These are phyloP conservation scores for Solenopsis invicta DNA, from an alignment of 1,140 invertebrate genomes.

Conservation along the genomic window DNA sequence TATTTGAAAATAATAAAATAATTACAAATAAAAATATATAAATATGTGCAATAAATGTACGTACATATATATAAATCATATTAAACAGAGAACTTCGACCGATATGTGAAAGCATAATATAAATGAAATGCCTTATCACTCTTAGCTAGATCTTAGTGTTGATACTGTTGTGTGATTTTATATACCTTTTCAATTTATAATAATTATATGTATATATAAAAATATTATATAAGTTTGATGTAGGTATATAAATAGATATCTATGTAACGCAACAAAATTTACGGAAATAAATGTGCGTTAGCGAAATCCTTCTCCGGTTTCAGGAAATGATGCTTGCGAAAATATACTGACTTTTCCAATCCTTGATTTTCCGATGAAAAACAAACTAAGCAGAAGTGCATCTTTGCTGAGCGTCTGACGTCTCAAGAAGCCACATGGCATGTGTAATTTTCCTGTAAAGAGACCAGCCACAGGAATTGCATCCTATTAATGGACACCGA, in stretches of 20 bases:
- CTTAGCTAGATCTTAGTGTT: too few species aligned
- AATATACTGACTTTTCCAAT: not conserved
- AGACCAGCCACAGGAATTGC: not conserved
- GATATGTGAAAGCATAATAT: too few species aligned
- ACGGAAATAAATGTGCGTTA: not conserved
- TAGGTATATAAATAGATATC: not conserved
- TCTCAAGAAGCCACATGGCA: not conserved
- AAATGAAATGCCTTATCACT: too few species aligned
- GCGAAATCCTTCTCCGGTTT: not conserved
- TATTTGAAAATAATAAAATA: constrained; percentile 3
- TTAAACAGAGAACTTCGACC: too few species aligned
- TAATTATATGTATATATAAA: not conserved
- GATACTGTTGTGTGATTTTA: too few species aligned
- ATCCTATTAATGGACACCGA: constrained; percentile 13
- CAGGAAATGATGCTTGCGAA: not conserved
- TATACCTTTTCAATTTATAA: too few species aligned
- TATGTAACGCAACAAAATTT: not conserved
- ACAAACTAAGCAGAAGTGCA: not conserved
- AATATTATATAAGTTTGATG: not conserved
- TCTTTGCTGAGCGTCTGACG: not conserved
- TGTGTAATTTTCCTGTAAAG: not conserved
- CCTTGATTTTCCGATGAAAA: not conserved
- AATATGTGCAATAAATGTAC: not conserved
- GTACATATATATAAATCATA: too few species aligned
- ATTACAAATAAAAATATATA: not conserved